Percentiles rank a stretch among this genome's conserved stretches.
These are phyloP conservation scores for Tretioscincus oriximinensis DNA, from an alignment of 2,113 vertebrate genomes.

Conservation along the genomic window DNA sequence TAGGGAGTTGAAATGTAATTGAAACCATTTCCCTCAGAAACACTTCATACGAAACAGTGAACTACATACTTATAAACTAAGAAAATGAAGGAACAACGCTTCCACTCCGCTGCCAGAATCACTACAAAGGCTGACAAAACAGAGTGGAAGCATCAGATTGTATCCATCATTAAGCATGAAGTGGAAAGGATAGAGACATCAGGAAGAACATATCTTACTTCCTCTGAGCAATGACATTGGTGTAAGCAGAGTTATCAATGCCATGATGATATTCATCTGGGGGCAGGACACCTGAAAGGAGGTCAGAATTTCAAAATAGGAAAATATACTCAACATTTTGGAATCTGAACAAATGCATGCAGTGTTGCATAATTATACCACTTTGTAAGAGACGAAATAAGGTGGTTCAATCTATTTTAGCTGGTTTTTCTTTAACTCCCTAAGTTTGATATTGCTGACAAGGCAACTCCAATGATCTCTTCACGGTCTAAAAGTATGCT, in stretches of 20 bases:
- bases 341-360: neutral
- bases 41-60: no score
- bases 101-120: neutral
- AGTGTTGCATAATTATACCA: neutral
- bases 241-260: conserved; percentile 90
- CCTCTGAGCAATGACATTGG: conserved; percentile 84
- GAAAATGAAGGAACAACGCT: neutral
- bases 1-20: no score
- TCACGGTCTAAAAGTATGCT: neutral
- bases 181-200: neutral
- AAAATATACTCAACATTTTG: neutral
- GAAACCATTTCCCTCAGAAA: no score
- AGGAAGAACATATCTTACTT: conserved; percentile 69
- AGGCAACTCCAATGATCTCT: neutral
- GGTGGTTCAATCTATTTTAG: neutral
- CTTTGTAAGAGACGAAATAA: neutral
- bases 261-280: conserved; percentile 88
- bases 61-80: neutral
- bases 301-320: neutral
- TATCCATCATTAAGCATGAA: neutral
- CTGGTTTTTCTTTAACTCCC: neutral
- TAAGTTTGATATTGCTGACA: neutral
- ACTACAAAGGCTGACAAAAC: no score
- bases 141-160: no score
- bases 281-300: conserved; percentile 87